Conservation (phyloP, 2,113 vertebrate genomes). For the Psilopsiagon aurifrons region DNA sequence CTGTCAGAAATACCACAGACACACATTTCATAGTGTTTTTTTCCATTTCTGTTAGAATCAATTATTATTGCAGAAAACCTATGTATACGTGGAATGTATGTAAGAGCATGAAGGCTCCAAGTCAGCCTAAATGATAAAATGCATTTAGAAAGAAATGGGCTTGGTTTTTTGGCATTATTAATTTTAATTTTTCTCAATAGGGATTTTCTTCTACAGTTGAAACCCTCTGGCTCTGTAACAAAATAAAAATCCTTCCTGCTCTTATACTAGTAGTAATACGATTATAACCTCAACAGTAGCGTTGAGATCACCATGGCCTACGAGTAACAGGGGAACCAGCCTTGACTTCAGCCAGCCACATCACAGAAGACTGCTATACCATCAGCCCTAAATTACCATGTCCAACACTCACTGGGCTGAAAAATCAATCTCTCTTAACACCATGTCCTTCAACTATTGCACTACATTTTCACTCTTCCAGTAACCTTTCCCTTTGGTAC, state of each 20-base stretch:
- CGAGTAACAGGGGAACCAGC: not conserved
- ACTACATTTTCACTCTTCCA: not conserved
- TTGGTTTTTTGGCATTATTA: not conserved
- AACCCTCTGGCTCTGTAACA: not conserved
- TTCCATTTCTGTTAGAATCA: not conserved
- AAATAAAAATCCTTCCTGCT: not conserved
- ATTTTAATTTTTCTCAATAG: not conserved
- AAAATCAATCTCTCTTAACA: not conserved
- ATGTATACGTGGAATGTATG: not conserved
- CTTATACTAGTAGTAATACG: not conserved
- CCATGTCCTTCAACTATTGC: not conserved
- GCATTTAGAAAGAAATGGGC: not conserved
- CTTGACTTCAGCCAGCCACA: not conserved
- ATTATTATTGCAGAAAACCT: not conserved
- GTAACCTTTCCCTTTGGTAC: not conserved
- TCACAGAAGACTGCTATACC: not conserved
- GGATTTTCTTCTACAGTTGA: not conserved
- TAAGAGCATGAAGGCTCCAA: not conserved
- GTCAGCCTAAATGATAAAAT: not conserved
- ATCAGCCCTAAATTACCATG: not conserved
- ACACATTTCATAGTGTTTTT: not conserved
- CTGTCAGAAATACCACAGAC: not conserved
- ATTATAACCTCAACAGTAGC: not conserved
- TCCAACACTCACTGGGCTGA: not conserved
- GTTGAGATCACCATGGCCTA: not conserved